Base-by-base conservation (phyloP, 2,888 invertebrate species). In the Aelia acuminata region DNA sequence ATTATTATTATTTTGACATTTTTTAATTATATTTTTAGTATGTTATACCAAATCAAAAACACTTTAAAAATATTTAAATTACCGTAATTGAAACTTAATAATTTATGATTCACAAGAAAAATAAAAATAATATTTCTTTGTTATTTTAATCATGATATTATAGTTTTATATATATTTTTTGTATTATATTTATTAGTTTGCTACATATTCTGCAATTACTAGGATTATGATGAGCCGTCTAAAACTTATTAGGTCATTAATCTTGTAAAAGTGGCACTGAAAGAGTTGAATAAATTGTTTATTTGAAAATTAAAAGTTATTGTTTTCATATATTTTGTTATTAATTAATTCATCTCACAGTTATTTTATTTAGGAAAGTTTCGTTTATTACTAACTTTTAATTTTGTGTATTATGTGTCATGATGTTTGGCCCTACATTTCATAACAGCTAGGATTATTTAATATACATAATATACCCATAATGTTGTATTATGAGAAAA, bases 341-440 rank as follows among this genome's bases (percentile, higher is more conserved):
- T 70, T 70, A 35, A 31, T 70, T 35, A 5, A 70, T 70, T 31
- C 63, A 18, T 70, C 31, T 70, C 35, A 70, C 26, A 20, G 10
- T 70, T 70, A 35, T 70, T 70, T 18, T 70, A 18, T 70, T 70
- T 70, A 70, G 63, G 63, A 70, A 70, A 70, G 63, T 70, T 70
- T 26, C 31, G 63, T 31, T 63, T 31, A 26, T 10, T 63, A 63
- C 63, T 70, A 70, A 70, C 63, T 70, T 57, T 26, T 20, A 70
- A 35, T 70, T 70, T 18, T 70, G n/a, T 70, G 63, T 70, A 70
- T 35, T 26, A 70, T 70, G 8, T 70, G 63, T 35, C 63, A 31
- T 70, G 63, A 70, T 35, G 13, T 3, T 57, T 57, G 63, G 20
- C 18, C 63, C 31, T 35, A 70, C 31, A 35, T 70, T 70, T 70